phyloP scores from a whole-genome alignment of 2,797 vertebrate genomes.

The Babyrousa celebensis region DNA sequence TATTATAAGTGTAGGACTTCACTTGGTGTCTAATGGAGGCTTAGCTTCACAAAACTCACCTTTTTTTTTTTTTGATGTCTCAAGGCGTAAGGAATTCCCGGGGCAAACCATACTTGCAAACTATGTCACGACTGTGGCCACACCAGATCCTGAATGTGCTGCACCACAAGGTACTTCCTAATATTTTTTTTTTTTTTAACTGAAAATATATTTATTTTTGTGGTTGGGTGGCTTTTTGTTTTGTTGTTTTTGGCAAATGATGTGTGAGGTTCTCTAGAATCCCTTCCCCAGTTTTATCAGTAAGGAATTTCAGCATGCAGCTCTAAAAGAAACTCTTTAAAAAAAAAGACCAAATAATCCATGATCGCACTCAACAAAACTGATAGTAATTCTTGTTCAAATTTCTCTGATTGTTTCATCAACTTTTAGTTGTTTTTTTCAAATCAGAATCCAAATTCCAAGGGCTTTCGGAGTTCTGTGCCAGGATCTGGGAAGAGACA shows the following conservation, averaged over 20 bases:
- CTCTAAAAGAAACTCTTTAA: background rate
- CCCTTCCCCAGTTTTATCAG: background rate
- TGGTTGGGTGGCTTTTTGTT: background rate
- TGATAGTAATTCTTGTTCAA: constrained; percentile 3
- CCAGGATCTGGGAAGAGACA: background rate
- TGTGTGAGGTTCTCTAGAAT: background rate
- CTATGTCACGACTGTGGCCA: no score
- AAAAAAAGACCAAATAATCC: background rate
- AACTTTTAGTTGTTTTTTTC: background rate
- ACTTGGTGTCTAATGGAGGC: background rate
- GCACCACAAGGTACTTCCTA: background rate
- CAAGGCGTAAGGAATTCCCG: no score
- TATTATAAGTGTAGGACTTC: constrained; percentile 3
- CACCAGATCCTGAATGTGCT: no score
- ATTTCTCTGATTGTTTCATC: background rate
- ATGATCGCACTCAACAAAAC: background rate
- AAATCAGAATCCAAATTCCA: constrained; percentile 23
- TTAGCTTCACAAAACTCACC: constrained; percentile 13
- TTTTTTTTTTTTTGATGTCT: background rate
- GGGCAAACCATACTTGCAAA: no score
- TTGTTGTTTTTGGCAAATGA: background rate
- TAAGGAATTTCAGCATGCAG: constrained; percentile 8
- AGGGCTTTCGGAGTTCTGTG: background rate
- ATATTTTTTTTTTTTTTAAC: background rate
- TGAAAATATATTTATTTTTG: background rate